These are phyloP conservation scores for Stomorhina lunata DNA, from an alignment of 2,888 invertebrate species.

Conservation along the genomic window DNA sequence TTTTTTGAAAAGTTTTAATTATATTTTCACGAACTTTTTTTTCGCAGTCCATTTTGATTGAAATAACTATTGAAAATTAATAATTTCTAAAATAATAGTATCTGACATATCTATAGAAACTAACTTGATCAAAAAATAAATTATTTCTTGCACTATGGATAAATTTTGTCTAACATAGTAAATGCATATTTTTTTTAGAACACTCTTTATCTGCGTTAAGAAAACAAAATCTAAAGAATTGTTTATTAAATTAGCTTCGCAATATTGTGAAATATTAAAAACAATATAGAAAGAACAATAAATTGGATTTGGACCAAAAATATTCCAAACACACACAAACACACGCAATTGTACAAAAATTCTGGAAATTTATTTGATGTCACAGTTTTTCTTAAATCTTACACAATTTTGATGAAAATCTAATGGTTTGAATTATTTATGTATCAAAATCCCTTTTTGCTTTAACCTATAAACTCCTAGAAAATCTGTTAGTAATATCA, in stretches of 20 bases:
- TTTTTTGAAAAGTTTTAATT: too few species aligned
- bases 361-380: slow-evolving; percentile 17
- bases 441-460: neutral
- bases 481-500: neutral
- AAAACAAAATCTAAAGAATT: too few species aligned
- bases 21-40: too few species aligned
- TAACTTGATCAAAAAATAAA: too few species aligned
- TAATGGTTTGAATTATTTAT: neutral
- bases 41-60: too few species aligned
- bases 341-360: neutral
- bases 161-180: too few species aligned
- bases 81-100: too few species aligned
- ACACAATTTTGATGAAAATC: neutral
- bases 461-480: neutral
- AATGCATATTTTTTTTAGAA: too few species aligned
- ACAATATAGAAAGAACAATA: neutral
- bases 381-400: neutral
- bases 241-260: slow-evolving; percentile 2
- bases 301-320: slow-evolving; percentile 1
- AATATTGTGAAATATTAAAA: neutral
- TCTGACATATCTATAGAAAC: too few species aligned
- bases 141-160: too few species aligned
- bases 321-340: neutral
- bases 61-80: too few species aligned
- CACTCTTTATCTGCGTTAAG: too few species aligned